Conservation (phyloP, 2,113 vertebrate genomes). For the Tragelaphus imberbis region DNA sequence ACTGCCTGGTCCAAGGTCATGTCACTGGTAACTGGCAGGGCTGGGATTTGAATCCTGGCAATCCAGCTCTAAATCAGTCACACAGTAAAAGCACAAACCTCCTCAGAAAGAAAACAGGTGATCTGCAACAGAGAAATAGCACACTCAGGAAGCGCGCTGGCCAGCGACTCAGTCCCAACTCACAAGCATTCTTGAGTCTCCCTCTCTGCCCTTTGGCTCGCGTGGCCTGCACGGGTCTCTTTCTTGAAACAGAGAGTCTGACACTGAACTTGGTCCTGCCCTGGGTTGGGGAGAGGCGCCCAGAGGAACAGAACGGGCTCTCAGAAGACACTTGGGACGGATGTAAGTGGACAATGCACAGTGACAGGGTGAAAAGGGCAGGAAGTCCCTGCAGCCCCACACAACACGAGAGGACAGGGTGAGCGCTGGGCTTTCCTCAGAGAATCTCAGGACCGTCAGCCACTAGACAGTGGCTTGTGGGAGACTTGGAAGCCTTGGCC, state of each 20-base stretch:
- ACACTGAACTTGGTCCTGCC: background rate
- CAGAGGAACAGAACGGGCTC: background rate
- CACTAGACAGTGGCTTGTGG: background rate
- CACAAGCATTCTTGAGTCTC: background rate
- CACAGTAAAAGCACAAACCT: background rate
- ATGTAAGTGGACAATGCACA: fast-evolving
- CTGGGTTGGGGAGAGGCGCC: background rate
- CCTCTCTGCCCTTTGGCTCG: background rate
- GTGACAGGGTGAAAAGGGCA: too few species aligned
- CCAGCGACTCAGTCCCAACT: background rate
- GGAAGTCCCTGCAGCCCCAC: background rate
- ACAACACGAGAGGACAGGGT: background rate
- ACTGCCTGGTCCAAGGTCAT: background rate
- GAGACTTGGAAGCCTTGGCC: background rate
- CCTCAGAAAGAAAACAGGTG: background rate
- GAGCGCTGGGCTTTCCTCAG: background rate
- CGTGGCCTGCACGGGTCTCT: background rate
- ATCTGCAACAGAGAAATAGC: background rate
- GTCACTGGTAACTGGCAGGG: background rate
- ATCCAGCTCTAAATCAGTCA: background rate
- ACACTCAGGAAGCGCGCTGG: background rate
- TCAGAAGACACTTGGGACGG: background rate
- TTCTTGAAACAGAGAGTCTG: background rate
- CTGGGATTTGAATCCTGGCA: background rate
- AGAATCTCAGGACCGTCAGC: background rate